Evolutionary conservation across 2,113 vertebrate species (phyloP).

Genomic region (Panurus biarmicus): DNA sequence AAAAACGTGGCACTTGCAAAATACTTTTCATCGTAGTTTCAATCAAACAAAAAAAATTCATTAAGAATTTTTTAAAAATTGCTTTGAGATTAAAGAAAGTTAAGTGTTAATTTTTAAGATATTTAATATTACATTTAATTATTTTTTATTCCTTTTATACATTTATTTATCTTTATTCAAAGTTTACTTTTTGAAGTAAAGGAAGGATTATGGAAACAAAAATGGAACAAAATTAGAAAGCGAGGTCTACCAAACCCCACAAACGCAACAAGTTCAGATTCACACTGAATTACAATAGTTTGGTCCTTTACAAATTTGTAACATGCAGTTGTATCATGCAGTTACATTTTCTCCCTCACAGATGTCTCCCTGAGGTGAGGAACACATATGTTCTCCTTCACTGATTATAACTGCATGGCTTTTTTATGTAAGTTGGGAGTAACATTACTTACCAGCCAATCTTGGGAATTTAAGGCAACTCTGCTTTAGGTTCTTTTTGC

Average conservation of each 20-base stretch:
- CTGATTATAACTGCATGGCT: not conserved
- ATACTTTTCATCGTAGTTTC: not conserved
- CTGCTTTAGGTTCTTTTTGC: not conserved
- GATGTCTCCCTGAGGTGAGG: not conserved
- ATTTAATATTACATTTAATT: not conserved
- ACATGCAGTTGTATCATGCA: not conserved
- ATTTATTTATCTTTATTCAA: no score
- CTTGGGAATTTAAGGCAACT: not conserved
- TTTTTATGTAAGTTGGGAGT: not conserved
- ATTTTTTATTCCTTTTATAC: no score
- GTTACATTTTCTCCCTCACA: not conserved
- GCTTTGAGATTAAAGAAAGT: not conserved
- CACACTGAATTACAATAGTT: not conserved
- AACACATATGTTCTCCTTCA: not conserved
- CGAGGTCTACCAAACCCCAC: not conserved
- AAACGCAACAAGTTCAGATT: not conserved
- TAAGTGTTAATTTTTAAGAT: not conserved
- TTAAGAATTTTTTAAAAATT: not conserved
- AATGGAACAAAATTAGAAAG: not conserved
- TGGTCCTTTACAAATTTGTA: not conserved
- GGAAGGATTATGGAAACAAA: not conserved
- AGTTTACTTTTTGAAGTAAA: not conserved
- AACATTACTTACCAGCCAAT: not conserved
- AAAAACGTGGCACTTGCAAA: not conserved
- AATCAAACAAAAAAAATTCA: not conserved